Conservation (phyloP, 2,888 invertebrate species). For the Volucella inflata region DNA sequence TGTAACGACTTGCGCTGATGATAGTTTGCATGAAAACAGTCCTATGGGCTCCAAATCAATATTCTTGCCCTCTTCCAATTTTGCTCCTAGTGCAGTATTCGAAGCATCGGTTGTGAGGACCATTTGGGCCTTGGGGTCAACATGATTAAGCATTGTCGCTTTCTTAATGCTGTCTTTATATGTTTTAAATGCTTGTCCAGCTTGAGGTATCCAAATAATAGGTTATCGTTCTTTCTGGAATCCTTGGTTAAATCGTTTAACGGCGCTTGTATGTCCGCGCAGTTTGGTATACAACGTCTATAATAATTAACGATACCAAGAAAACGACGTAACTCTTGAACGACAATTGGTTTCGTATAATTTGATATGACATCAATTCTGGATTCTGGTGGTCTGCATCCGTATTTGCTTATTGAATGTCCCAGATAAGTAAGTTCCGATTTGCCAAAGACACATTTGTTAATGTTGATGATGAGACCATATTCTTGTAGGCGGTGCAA, state of each 20-base stretch:
- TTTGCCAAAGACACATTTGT: too few relatives aligned
- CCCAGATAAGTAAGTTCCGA: too few relatives aligned
- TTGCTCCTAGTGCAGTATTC: constrained; percentile 32
- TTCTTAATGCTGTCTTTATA: constrained; percentile 32
- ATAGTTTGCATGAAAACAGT: too few relatives aligned
- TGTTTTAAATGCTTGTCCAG: constrained; percentile 23
- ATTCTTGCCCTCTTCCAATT: constrained; percentile 6
- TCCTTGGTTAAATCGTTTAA: constrained; percentile 22
- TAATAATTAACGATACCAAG: constrained; percentile 52
- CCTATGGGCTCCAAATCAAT: neutral
- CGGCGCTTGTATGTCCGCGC: constrained; percentile 33
- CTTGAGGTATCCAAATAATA: constrained; percentile 11
- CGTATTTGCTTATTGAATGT: too few relatives aligned
- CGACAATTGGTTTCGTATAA: constrained; percentile 21
- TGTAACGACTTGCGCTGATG: constrained; percentile 3
- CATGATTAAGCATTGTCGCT: too few relatives aligned
- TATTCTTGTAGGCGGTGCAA: too few relatives aligned
- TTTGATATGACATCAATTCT: too few relatives aligned
- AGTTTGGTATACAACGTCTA: constrained; percentile 43
- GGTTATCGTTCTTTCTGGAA: constrained; percentile 37
- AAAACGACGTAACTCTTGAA: constrained; percentile 26
- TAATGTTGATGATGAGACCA: too few relatives aligned
- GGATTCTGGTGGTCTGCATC: too few relatives aligned
- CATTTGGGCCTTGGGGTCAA: constrained; percentile 10
- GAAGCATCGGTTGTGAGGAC: constrained; percentile 27